phyloP scores from a whole-genome alignment of 2,113 vertebrate genomes.

The Epinephelus lanceolatus region DNA sequence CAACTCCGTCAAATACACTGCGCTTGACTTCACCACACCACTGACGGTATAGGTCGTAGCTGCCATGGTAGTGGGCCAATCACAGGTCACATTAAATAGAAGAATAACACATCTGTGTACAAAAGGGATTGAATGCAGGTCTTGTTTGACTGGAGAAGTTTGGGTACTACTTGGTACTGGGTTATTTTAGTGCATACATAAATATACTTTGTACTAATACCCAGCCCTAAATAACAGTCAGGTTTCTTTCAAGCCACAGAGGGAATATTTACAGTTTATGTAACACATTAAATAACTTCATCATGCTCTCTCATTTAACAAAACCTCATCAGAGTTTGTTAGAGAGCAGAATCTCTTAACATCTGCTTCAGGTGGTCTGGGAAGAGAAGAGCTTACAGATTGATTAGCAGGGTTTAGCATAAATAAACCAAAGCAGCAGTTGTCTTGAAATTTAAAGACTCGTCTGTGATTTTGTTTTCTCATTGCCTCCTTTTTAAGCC shows the following conservation, averaged over 20 bases:
- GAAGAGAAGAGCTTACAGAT: background rate
- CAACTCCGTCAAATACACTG: too few species aligned
- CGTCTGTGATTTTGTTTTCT: background rate
- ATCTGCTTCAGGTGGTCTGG: background rate
- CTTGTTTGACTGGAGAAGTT: too few species aligned
- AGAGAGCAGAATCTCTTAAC: background rate
- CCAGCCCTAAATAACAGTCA: background rate
- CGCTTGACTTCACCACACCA: too few species aligned
- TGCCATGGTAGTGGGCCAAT: too few species aligned
- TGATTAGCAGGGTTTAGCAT: background rate
- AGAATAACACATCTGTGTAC: too few species aligned
- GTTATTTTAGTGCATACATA: too few species aligned
- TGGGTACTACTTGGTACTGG: too few species aligned
- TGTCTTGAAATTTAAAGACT: background rate
- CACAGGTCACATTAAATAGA: too few species aligned
- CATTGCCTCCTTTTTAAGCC: slow-evolving; percentile 83
- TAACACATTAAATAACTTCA: background rate
- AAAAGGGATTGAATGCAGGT: too few species aligned
- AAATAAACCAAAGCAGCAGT: background rate
- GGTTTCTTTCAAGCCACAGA: background rate
- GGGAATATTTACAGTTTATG: background rate
- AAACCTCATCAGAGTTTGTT: background rate
- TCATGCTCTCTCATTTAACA: background rate
- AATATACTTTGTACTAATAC: too few species aligned
- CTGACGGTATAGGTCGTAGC: too few species aligned